Percentiles rank a stretch among this genome's conserved stretches.
Conservation (phyloP, 2,797 vertebrate species). For the Sandelia bainsii region DNA sequence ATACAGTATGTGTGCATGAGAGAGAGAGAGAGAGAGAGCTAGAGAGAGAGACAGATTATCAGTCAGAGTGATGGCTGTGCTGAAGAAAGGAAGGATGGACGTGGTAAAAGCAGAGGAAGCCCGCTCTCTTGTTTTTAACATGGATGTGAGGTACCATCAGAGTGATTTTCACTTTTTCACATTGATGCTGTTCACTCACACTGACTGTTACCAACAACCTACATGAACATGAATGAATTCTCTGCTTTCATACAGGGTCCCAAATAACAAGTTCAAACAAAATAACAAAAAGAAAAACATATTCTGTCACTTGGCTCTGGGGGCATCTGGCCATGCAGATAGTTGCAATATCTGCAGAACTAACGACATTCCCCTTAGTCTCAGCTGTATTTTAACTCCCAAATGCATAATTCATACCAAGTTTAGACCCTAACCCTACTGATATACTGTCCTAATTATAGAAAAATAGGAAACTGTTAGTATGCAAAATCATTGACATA, state of each 20-base stretch:
- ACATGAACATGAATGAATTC: not conserved
- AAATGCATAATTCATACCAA: no score
- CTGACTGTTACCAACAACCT: constrained; percentile 5
- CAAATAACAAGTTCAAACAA: not conserved
- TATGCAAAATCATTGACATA: no score
- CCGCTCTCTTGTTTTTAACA: constrained; percentile 41
- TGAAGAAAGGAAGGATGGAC: not conserved
- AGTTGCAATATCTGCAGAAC: no score
- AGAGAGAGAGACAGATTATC: not conserved
- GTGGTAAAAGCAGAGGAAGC: constrained; percentile 1
- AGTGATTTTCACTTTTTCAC: constrained; percentile 6
- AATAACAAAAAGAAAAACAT: not conserved
- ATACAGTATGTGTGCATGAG: not conserved
- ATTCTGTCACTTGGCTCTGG: not conserved
- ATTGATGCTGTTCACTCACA: constrained; percentile 9
- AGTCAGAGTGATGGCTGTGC: not conserved
- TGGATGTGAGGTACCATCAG: constrained; percentile 41
- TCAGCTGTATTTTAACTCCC: no score
- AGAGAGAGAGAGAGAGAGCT: not conserved
- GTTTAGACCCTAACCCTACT: no score
- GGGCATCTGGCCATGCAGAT: not conserved
- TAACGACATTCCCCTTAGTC: no score
- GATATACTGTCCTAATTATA: no score
- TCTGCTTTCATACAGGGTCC: not conserved
- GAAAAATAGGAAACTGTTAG: no score